Evolutionary conservation across 2,888 invertebrate species (phyloP).

Genomic region (Pecten maximus): DNA sequence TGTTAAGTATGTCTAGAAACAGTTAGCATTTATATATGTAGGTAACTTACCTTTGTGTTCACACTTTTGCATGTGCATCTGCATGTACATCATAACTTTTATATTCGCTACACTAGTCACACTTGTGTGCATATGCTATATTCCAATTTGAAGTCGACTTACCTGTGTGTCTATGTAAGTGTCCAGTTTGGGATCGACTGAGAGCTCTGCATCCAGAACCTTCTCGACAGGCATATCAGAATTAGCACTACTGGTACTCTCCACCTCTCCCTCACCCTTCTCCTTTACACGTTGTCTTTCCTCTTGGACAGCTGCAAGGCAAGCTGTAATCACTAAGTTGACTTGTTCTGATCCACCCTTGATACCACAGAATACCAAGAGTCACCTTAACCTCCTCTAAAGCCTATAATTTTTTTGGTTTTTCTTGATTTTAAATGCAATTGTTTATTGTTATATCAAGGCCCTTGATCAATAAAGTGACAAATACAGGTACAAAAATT

Average conservation of each 20-base stretch:
- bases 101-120: too few relatives aligned
- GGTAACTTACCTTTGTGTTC: too few relatives aligned
- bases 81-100: too few relatives aligned
- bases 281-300: conserved; percentile 94
- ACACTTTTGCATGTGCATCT: too few relatives aligned
- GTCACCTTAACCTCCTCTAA: not conserved
- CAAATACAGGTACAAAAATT: too few relatives aligned
- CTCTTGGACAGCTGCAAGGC: conserved; percentile 87
- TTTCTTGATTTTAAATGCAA: too few relatives aligned
- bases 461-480: too few relatives aligned
- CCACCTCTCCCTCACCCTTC: conserved; percentile 87
- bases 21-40: too few relatives aligned
- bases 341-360: conserved; percentile 35
- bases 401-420: not conserved
- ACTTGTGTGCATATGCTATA: too few relatives aligned
- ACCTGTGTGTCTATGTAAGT: conserved; percentile 85
- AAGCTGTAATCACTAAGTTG: conserved; percentile 28
- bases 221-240: conserved; percentile 96
- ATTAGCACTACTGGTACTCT: conserved; percentile 88
- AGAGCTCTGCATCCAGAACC: conserved; percentile 94
- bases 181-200: conserved; percentile 87
- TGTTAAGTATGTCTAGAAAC: too few relatives aligned
- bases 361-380: conserved; percentile 20
- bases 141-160: conserved; percentile 37
- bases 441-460: too few relatives aligned